Evolutionary conservation across 2,888 invertebrate species (phyloP), one percentile per base, ranked within the genome.

Genomic region (Harpalus rufipes): DNA sequence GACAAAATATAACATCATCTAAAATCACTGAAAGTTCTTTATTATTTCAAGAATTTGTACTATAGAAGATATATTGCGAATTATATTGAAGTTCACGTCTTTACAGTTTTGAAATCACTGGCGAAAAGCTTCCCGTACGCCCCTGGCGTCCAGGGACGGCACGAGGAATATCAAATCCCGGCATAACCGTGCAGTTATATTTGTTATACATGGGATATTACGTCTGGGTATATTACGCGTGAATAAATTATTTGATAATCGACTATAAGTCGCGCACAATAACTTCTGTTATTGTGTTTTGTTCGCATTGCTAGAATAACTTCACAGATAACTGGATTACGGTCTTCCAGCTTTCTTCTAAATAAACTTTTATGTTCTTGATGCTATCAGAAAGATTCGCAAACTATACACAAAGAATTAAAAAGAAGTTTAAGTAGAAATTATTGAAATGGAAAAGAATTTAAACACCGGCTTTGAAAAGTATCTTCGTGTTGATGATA

Each of bases 181-280:
- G 58, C 58, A 56, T 56, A 58, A 32, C 58, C 14, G 32, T 25
- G 32, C 78, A 25, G 59, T 58, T 51, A 76, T 76, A 21, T 56
- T 78, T 78, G 78, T 78, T 78, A 56, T 78, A 78, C 78, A 58
- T 78, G 78, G 78, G 25, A 58, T 78, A 78, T 78, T 78, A 78
- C 58, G 39, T 58, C 25, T 59, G 58, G 58, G 78, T 78, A 78
- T 58, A 78, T 78, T 58, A 78, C 58, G 44, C 78, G 32, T 58
- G 78, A 78, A 78, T 78, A 78, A 56, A 78, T 78, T 78, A 78
- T 58, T 58, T 78, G 58, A 78, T 78, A 56, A 78, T 78, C 78
- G 78, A 18, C 78, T 58, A 74, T 74, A 74, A 74, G 72, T 74
- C 72, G 18, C 56, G 78, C 18, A 58, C 58, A 78, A 78, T 78